Evolutionary conservation across 2,888 invertebrate species (phyloP).

Genomic region (Lycocerus yunnanus): DNA sequence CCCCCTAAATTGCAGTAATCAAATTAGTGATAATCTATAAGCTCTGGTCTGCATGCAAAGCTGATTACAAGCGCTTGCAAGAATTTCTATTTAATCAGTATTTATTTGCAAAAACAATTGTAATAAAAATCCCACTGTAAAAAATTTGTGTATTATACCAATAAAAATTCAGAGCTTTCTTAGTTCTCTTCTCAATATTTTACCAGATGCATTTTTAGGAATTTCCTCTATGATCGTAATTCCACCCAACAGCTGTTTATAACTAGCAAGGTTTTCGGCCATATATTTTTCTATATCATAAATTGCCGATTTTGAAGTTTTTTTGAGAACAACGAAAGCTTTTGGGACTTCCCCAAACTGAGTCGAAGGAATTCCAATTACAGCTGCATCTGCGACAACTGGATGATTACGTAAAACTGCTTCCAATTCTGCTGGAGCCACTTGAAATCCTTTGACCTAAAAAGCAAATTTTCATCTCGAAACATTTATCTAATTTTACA

Average conservation of each 20-base stretch:
- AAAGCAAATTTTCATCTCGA: background rate
- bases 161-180: background rate
- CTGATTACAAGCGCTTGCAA: too few relatives aligned
- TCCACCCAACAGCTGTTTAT: constrained; percentile 73
- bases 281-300: constrained; percentile 43
- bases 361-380: constrained; percentile 73
- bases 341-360: constrained; percentile 73
- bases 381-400: constrained; percentile 76
- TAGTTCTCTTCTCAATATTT: constrained; percentile 65
- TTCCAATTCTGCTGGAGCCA: constrained; percentile 86
- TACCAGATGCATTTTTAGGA: constrained; percentile 78
- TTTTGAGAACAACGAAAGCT: constrained; percentile 68
- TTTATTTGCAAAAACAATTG: too few relatives aligned
- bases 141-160: too few relatives aligned
- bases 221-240: constrained; percentile 68
- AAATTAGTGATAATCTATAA: too few relatives aligned
- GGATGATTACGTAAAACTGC: constrained; percentile 71
- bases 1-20: too few relatives aligned
- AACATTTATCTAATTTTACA: background rate
- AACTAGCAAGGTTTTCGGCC: constrained; percentile 69
- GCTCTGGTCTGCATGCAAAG: too few relatives aligned
- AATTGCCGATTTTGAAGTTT: constrained; percentile 16
- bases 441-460: constrained; percentile 67
- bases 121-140: too few relatives aligned
- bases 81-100: too few relatives aligned